phyloP scores from a whole-genome alignment of 2,888 invertebrate genomes.

The Oeneis ivallda region DNA sequence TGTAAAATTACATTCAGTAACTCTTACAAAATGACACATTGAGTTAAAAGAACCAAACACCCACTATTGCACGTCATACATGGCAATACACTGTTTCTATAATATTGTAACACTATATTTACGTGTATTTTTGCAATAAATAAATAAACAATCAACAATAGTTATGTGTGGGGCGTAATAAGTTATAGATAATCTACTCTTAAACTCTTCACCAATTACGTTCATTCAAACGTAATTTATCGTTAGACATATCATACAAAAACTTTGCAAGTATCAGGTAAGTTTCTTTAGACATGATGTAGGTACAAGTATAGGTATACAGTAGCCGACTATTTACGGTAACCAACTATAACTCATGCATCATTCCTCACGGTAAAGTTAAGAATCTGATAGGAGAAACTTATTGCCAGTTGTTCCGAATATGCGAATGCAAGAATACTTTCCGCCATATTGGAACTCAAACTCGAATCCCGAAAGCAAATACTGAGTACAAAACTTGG shows the following conservation, averaged over 20 bases:
- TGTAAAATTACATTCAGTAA: no score
- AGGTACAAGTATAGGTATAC: not conserved
- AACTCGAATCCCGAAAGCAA: conserved; percentile 73
- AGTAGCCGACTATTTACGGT: conserved; percentile 34
- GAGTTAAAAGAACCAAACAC: no score
- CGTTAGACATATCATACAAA: not conserved
- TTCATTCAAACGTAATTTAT: not conserved
- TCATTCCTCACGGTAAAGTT: conserved; percentile 52
- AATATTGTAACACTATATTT: no score
- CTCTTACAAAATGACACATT: no score
- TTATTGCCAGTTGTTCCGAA: conserved; percentile 63
- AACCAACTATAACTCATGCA: conserved; percentile 38
- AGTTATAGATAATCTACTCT: not conserved
- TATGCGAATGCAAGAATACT: conserved; percentile 73
- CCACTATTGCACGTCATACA: no score
- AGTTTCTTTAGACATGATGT: not conserved
- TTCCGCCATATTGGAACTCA: conserved; percentile 73
- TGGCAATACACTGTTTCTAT: no score
- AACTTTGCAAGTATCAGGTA: not conserved
- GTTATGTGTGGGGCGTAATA: no score
- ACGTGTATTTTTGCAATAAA: no score
- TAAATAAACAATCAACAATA: no score
- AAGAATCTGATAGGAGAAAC: conserved; percentile 67
- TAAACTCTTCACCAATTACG: not conserved
- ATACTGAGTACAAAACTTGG: conserved; percentile 76